Evolutionary conservation across 2,113 vertebrate species (phyloP), one percentile per base, ranked within the genome.

Genomic region (Tetrax tetrax): DNA sequence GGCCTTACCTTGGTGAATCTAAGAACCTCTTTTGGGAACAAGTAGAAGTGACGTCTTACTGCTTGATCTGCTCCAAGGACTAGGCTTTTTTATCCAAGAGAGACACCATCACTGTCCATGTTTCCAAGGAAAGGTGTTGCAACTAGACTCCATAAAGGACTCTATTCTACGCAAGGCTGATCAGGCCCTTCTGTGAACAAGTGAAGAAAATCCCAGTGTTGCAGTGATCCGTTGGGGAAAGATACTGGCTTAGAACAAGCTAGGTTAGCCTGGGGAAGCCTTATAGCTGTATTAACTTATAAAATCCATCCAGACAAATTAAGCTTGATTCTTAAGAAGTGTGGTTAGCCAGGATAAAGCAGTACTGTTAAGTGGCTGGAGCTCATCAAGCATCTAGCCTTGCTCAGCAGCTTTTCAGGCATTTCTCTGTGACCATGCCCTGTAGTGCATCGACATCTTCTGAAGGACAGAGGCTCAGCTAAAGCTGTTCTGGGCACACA

Each of bases 371-470:
- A 63, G 54, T 25, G 61, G 7, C 33, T 63, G 43, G 18, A 83
- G 29, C 22, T 63, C 13, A 1, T 64, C 22, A 64, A 53, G 25
- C 29, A 59, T 22, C 19, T 29, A 68, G 19, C 16, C 23, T 63
- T 63, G 22, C 22, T 53, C 72, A 79, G 29, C 8, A 69, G 45
- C 25, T 57, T 2, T 74, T 75, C 17, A 20, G 5, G 13, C 4
- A 53, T 47, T 47, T 75, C 50, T 59, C 7, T 48, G 33, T 33
- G 37, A 3, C 56, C 6, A 8, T 3, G 31, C n/a, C 9, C 3
- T 14, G 12, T 54, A 21, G 8, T 19, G 64, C 12, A 29, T 10
- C 0, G 0, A n/a, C 11, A n/a, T 37, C 12, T 38, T 38, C 63
- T 45, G 28, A 82, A 72, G 31, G 53, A 50, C 21, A 53, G 12